Base-by-base conservation (phyloP, 2,797 vertebrate genomes). In the Fistularia commersonii region DNA sequence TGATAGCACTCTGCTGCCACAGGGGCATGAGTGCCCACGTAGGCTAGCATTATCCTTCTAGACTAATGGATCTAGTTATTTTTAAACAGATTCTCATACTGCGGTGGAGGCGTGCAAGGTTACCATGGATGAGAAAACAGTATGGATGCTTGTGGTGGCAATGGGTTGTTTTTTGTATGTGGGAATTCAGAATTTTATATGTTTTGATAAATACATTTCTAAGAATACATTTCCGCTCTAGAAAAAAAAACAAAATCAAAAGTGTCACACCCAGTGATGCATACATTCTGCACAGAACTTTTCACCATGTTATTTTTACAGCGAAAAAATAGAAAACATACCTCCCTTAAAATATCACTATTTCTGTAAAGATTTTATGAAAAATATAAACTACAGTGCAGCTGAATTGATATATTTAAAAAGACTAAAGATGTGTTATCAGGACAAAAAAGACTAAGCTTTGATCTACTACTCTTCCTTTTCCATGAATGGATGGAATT, bases 11-110 rank as follows among this genome's bases (percentile, higher is more conserved):
- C 77, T 79, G 81, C 82, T 83, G 79, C 85, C 83, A 79, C 82
- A 88, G 85, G 87, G 87, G 84, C 74, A 85, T 74, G 74, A 77
- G 79, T 80, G 83, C 82, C 80, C 78, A 81, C 87, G 76, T 82
- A 83, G 77, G 79, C 76, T 79, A 74, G 82, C 84, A 88, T 87
- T 87, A 87, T 88, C 87, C 87, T 83, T 71, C 80, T 71, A 74
- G 78, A 82, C 87, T 88, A 90, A 90, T 86, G 84, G 84, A 87
- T 74, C 80, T 64, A 75, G 76, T 89, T 91, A 90, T 91, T 91
- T 91, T 90, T 90, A 92, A 90, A 90, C 88, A 82, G 79, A 86
- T 88, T 88, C 86, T 87, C 88, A 83, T 81, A 83, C 79, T 70
- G 83, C 76, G 54, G 83, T 63, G 76, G 76, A 80, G 85, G 84